These are phyloP conservation scores for Polyommatus icarus DNA, from an alignment of 2,888 invertebrate species.

Conservation along the genomic window DNA sequence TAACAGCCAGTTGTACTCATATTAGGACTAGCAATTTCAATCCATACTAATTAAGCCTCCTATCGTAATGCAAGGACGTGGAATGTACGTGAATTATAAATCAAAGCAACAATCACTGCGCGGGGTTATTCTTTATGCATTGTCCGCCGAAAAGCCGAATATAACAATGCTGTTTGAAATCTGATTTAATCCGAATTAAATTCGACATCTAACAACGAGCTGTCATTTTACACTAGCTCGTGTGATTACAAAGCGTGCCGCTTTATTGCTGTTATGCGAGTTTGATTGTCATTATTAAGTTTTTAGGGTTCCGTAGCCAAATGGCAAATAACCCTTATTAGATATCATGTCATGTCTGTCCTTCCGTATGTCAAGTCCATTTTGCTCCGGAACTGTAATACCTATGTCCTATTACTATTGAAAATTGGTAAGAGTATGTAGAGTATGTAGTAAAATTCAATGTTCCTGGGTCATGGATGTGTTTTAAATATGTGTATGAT, in stretches of 20 bases:
- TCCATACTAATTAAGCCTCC: background rate
- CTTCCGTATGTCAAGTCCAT: too few relatives aligned
- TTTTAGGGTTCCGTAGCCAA: background rate
- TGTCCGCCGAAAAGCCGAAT: background rate
- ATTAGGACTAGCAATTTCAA: background rate
- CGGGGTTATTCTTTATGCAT: background rate
- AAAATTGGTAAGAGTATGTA: too few relatives aligned
- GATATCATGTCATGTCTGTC: too few relatives aligned
- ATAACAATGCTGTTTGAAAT: conserved; percentile 37
- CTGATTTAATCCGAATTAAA: conserved; percentile 48
- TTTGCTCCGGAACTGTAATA: too few relatives aligned
- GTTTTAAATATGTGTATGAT: too few relatives aligned
- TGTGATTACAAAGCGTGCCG: background rate
- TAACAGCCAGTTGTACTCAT: too few relatives aligned
- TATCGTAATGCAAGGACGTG: background rate
- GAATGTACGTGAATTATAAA: background rate
- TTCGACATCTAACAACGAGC: conserved; percentile 43
- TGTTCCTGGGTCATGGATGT: too few relatives aligned
- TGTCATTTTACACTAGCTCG: background rate
- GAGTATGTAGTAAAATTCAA: too few relatives aligned
- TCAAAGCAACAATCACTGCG: background rate
- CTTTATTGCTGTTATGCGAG: background rate
- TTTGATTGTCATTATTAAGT: background rate
- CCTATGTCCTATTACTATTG: too few relatives aligned
- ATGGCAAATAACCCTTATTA: background rate